phyloP scores from a whole-genome alignment of 2,113 vertebrate species.

The Sphaerodactylus townsendi region DNA sequence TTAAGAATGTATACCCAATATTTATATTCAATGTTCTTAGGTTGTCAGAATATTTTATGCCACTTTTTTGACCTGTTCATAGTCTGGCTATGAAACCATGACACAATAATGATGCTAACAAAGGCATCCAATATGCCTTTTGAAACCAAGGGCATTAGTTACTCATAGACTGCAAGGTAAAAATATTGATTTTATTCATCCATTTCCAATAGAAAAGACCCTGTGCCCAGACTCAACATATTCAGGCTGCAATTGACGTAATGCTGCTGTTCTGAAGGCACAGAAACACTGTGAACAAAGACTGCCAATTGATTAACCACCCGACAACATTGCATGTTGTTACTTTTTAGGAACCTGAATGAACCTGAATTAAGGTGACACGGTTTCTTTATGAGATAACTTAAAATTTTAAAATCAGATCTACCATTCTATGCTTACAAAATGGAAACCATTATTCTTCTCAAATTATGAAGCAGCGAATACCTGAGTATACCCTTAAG shows the following conservation, averaged over 20 bases:
- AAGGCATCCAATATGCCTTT: background rate
- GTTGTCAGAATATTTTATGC: constrained; percentile 5
- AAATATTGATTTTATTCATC: background rate
- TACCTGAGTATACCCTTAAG: background rate
- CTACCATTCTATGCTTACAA: background rate
- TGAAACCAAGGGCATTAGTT: background rate
- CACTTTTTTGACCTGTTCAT: background rate
- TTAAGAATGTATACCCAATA: constrained; percentile 11
- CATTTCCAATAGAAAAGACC: background rate
- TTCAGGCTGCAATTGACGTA: background rate
- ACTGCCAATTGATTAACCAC: background rate
- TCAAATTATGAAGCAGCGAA: background rate
- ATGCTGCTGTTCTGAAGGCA: background rate
- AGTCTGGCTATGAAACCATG: background rate
- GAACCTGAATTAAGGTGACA: background rate
- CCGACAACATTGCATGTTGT: background rate
- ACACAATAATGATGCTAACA: background rate
- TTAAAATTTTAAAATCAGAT: background rate
- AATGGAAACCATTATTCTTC: background rate
- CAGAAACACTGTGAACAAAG: background rate
- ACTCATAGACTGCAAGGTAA: background rate
- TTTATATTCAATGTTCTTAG: constrained; percentile 25
- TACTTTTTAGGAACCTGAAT: no score
- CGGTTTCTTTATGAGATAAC: background rate
- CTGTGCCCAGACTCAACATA: background rate